phyloP scores from a whole-genome alignment of 2,797 vertebrate species.

The Rhinatrema bivittatum region DNA sequence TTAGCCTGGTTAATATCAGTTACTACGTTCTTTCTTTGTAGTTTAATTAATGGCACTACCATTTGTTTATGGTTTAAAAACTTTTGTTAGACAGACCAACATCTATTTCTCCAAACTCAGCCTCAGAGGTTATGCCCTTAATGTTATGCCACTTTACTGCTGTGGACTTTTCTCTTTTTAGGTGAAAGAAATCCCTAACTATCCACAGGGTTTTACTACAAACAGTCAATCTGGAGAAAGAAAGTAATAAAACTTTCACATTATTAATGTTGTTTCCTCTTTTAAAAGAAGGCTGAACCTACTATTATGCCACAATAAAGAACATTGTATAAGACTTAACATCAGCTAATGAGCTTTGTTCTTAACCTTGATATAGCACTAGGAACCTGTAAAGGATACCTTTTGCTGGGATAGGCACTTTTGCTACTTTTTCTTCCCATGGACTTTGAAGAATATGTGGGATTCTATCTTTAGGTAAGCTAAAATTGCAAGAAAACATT shows the following conservation, averaged over 20 bases:
- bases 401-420: too few relatives aligned
- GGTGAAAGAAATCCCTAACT: conserved; percentile 78
- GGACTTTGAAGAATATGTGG: too few relatives aligned
- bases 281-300: conserved; percentile 64
- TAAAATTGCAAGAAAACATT: too few relatives aligned
- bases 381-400: conserved; percentile 56
- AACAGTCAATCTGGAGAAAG: conserved; percentile 38
- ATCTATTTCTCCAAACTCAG: conserved; percentile 59
- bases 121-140: conserved; percentile 56
- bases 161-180: conserved; percentile 55
- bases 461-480: too few relatives aligned
- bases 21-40: conserved; percentile 70
- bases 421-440: too few relatives aligned
- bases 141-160: conserved; percentile 44
- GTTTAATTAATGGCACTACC: conserved; percentile 64
- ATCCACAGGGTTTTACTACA: conserved; percentile 56
- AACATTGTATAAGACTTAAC: conserved; percentile 56
- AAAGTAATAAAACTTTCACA: conserved; percentile 76
- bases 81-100: conserved; percentile 46
- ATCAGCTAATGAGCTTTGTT: conserved; percentile 74
- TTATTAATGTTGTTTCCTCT: conserved; percentile 78
- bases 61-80: conserved; percentile 65
- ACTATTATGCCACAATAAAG: conserved; percentile 76
- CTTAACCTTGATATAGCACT: conserved; percentile 75
- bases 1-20: conserved; percentile 70